phyloP scores from a whole-genome alignment of 2,797 vertebrate genomes.

The Typhlichthys subterraneus region DNA sequence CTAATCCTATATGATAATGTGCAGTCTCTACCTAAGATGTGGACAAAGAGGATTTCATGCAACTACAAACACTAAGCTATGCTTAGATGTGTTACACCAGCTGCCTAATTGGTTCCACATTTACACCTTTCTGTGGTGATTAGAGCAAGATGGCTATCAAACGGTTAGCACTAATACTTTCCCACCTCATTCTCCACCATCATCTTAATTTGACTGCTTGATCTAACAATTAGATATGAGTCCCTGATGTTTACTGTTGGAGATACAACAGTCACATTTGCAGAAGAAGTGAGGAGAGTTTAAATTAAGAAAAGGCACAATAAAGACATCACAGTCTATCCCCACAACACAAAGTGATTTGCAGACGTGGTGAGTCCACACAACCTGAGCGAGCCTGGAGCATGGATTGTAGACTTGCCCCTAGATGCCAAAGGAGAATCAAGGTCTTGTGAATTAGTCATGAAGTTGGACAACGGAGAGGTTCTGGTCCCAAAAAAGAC shows the following conservation, averaged over 20 bases:
- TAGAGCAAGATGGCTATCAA: too few relatives aligned
- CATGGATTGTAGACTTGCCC: constrained; percentile 47
- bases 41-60: too few relatives aligned
- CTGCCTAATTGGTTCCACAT: background rate
- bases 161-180: too few relatives aligned
- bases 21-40: too few relatives aligned
- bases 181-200: background rate
- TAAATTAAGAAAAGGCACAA: too few relatives aligned
- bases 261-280: too few relatives aligned
- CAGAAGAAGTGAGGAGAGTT: too few relatives aligned
- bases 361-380: background rate
- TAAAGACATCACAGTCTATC: background rate
- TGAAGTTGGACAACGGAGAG: constrained; percentile 56
- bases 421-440: constrained; percentile 57
- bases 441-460: constrained; percentile 71
- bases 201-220: constrained; percentile 1
- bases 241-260: too few relatives aligned
- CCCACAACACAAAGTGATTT: constrained; percentile 6
- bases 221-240: too few relatives aligned
- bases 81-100: too few relatives aligned
- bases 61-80: too few relatives aligned
- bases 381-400: background rate
- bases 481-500: constrained; percentile 61
- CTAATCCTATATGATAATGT: too few relatives aligned
- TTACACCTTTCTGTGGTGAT: background rate